phyloP scores from a whole-genome alignment of 2,113 vertebrate genomes.

The Nannobrachium achirus region DNA sequence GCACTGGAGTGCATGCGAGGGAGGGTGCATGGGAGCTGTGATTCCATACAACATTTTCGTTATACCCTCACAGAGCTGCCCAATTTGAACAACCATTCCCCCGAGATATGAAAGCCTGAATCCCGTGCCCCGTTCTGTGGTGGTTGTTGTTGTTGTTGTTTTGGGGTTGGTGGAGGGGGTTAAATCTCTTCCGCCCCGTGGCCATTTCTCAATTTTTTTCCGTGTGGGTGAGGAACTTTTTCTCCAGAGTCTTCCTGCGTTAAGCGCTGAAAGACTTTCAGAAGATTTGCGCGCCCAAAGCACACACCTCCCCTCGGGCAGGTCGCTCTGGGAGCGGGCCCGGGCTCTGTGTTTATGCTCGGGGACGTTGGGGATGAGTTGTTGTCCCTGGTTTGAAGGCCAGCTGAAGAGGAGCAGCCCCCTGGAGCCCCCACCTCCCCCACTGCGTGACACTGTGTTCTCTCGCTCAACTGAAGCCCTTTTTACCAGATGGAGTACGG shows the following conservation, averaged over 20 bases:
- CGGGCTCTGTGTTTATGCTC: slow-evolving; percentile 52
- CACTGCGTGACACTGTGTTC: slow-evolving; percentile 32
- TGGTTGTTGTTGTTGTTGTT: not conserved
- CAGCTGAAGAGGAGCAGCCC: slow-evolving; percentile 41
- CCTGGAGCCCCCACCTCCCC: slow-evolving; percentile 30
- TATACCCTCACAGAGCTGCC: not conserved
- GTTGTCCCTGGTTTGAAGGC: slow-evolving; percentile 31
- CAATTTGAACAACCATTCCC: slow-evolving; percentile 23
- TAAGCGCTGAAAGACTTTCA: slow-evolving; percentile 31
- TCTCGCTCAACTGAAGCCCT: slow-evolving; percentile 17
- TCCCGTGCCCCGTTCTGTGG: not conserved
- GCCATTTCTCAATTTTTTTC: slow-evolving; percentile 24
- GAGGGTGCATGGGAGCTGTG: not conserved
- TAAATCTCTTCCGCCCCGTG: slow-evolving; percentile 1
- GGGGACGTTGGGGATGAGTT: slow-evolving; percentile 32
- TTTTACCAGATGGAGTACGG: slow-evolving; percentile 14
- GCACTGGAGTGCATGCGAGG: too few species aligned
- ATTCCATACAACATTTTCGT: slow-evolving; percentile 15
- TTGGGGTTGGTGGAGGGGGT: too few species aligned
- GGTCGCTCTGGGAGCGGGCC: not conserved
- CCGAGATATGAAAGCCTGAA: slow-evolving; percentile 3
- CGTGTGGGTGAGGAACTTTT: slow-evolving; percentile 5
- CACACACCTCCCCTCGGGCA: not conserved
- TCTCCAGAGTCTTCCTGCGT: slow-evolving; percentile 15
- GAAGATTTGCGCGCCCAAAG: slow-evolving; percentile 6